Evolutionary conservation across 2,113 vertebrate genomes (phyloP).

Genomic region (Myotis davidii): DNA sequence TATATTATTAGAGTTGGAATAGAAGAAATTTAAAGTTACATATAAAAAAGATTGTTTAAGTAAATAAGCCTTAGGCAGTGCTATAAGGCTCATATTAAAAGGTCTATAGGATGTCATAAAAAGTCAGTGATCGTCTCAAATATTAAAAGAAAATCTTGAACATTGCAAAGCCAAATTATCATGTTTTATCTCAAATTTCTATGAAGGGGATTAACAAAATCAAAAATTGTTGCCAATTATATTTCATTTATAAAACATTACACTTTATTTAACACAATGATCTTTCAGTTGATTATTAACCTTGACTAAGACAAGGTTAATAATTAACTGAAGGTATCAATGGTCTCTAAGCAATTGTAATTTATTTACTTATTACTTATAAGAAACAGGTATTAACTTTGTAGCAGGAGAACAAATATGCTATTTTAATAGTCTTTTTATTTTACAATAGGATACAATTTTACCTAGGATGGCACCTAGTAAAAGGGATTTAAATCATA

Average conservation of each 20-base stretch:
- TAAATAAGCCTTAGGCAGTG: neutral
- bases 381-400: neutral
- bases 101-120: neutral
- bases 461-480: neutral
- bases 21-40: neutral
- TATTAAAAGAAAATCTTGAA: constrained; percentile 41
- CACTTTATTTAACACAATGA: constrained; percentile 51
- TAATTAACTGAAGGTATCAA: neutral
- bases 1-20: neutral
- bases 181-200: constrained; percentile 31
- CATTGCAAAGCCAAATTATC: neutral
- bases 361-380: neutral
- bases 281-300: constrained; percentile 33
- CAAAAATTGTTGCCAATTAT: constrained; percentile 64
- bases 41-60: neutral
- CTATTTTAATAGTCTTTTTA: neutral
- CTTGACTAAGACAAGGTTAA: neutral
- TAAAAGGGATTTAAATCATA: neutral
- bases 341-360: constrained; percentile 6
- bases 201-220: constrained; percentile 25
- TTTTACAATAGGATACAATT: neutral
- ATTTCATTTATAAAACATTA: constrained; percentile 46
- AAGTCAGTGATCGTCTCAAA: neutral
- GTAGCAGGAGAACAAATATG: neutral
- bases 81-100: neutral